A percentile compares a stretch with the other conserved stretches of the same genome.
phyloP scores from a whole-genome alignment of 2,113 vertebrate species.

The Pan troglodytes region NHGRI_mPanTro3-v2.1_pri NC_072419.2:50682501-50683000 shows the following conservation, averaged over 20 bases:
- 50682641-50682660: constrained; percentile 70
- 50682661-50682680: constrained; percentile 21
- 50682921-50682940: neutral
- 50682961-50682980: neutral
- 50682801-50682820: neutral
- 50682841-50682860: neutral
- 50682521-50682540: constrained; percentile 97
- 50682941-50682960: neutral
- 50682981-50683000: neutral
- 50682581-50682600: constrained; percentile 93
- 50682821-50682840: neutral
- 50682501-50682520: constrained; percentile 92
- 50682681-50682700: neutral
- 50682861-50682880: neutral
- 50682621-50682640: constrained; percentile 76
- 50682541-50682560: constrained; percentile 97
- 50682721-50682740: neutral
- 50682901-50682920: neutral
- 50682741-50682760: neutral
- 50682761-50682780: neutral
- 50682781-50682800: too few species aligned
- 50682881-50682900: neutral
- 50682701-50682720: neutral
- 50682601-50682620: constrained; percentile 99
- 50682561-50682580: constrained; percentile 95